These are phyloP conservation scores for Aphaenogaster rudis DNA, from an alignment of 1,140 invertebrate species.

Conservation along the genomic window DNA sequence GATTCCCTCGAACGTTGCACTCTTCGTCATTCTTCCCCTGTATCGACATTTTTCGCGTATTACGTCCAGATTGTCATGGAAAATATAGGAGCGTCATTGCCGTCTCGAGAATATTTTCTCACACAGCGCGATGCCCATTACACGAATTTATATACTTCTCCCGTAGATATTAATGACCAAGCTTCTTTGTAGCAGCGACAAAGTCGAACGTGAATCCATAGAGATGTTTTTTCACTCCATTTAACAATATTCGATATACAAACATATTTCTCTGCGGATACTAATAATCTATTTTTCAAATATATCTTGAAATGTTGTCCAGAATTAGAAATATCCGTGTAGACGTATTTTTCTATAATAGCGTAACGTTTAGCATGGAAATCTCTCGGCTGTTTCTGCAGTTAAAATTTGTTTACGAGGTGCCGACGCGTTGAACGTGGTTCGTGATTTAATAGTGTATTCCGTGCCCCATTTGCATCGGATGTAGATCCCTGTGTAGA, in stretches of 20 bases:
- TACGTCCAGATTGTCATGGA: conserved; percentile 17
- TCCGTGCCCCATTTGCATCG: conserved; percentile 43
- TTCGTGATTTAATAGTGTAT: conserved; percentile 31
- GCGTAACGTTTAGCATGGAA: not conserved
- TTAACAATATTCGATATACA: not conserved
- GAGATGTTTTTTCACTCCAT: not conserved
- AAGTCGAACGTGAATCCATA: not conserved
- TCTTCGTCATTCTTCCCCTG: not conserved
- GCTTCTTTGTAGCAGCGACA: not conserved
- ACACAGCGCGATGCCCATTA: conserved; percentile 5
- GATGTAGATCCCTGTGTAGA: conserved; percentile 58
- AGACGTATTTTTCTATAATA: not conserved
- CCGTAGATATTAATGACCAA: not conserved
- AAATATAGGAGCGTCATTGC: conserved; percentile 6
- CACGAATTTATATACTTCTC: not conserved
- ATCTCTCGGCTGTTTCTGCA: not conserved
- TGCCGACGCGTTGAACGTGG: not conserved
- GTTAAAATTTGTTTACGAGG: conserved; percentile 6
- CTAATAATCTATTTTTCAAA: not conserved
- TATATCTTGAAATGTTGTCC: not conserved
- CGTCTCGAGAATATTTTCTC: conserved; percentile 29
- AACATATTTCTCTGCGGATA: conserved; percentile 13
- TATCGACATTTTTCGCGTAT: conserved; percentile 17
- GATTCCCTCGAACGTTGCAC: not conserved
- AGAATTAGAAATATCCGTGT: not conserved